Conservation (phyloP, 1,140 invertebrate species). For the Nymphalis io region DNA sequence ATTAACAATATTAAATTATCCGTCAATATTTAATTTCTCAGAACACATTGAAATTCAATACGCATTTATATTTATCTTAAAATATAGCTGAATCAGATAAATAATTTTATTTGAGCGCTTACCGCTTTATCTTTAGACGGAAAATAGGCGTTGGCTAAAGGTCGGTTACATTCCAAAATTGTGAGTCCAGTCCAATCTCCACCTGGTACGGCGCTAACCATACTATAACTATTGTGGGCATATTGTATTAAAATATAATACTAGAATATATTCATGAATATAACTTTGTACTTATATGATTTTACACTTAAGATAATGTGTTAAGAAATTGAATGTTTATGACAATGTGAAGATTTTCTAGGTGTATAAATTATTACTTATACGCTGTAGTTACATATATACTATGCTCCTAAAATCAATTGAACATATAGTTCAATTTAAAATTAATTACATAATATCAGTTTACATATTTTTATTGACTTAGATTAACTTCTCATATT, state of each 20-base stretch:
- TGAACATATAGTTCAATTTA: too few species aligned
- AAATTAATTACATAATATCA: too few species aligned
- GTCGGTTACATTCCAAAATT: constrained; percentile 76
- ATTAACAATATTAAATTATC: too few species aligned
- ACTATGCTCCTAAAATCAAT: too few species aligned
- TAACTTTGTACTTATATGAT: background rate
- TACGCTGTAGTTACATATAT: too few species aligned
- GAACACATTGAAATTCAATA: too few species aligned
- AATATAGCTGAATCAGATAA: background rate
- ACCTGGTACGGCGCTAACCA: constrained; percentile 58
- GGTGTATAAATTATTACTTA: too few species aligned
- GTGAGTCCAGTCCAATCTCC: constrained; percentile 63
- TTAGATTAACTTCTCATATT: too few species aligned
- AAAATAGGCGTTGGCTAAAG: constrained; percentile 68
- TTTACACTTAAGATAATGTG: background rate
- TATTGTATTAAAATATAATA: background rate
- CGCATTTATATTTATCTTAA: too few species aligned
- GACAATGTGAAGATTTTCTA: background rate
- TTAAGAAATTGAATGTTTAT: background rate
- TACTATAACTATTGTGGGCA: constrained; percentile 24
- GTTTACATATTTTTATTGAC: too few species aligned
- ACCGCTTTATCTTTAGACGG: constrained; percentile 28
- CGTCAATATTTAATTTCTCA: too few species aligned
- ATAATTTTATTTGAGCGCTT: constrained; percentile 31
- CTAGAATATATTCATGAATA: background rate